Evolutionary conservation across 2,888 invertebrate genomes (phyloP).

Genomic region (Acronicta psi): DNA sequence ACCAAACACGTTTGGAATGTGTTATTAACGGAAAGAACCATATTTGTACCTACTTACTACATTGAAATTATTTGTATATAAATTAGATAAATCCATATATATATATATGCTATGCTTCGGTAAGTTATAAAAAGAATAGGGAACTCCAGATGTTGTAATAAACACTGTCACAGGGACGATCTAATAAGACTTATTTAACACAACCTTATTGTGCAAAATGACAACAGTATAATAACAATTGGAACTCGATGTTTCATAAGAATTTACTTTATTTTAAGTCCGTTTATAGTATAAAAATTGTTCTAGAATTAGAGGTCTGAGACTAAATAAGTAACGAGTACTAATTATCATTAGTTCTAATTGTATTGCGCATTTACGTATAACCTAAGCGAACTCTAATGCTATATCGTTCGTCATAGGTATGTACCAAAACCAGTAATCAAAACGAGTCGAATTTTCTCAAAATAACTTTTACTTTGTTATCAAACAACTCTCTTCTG

Average conservation of each 20-base stretch:
- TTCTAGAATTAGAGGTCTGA: not conserved
- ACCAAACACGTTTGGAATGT: not conserved
- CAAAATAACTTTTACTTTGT: too few relatives aligned
- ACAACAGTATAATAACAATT: conserved; percentile 8
- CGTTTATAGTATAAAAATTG: not conserved
- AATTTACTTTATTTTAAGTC: not conserved
- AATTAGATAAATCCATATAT: conserved; percentile 9
- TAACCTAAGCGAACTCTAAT: too few relatives aligned
- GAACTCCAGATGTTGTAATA: conserved; percentile 10
- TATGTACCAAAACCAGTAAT: too few relatives aligned
- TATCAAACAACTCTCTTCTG: too few relatives aligned
- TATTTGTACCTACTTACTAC: conserved; percentile 4
- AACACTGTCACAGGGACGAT: conserved; percentile 23
- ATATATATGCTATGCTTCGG: conserved; percentile 17
- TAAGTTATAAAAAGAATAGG: conserved; percentile 12
- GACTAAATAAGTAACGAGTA: too few relatives aligned
- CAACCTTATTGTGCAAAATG: conserved; percentile 17
- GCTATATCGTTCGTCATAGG: too few relatives aligned
- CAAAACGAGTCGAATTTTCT: too few relatives aligned
- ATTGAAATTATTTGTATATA: conserved; percentile 24
- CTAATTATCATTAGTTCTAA: too few relatives aligned
- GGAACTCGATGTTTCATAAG: not conserved
- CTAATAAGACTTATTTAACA: conserved; percentile 39
- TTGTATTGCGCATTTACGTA: too few relatives aligned
- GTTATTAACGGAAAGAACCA: conserved; percentile 15